phyloP scores from a whole-genome alignment of 2,797 vertebrate genomes.

The Falco rusticolus region DNA sequence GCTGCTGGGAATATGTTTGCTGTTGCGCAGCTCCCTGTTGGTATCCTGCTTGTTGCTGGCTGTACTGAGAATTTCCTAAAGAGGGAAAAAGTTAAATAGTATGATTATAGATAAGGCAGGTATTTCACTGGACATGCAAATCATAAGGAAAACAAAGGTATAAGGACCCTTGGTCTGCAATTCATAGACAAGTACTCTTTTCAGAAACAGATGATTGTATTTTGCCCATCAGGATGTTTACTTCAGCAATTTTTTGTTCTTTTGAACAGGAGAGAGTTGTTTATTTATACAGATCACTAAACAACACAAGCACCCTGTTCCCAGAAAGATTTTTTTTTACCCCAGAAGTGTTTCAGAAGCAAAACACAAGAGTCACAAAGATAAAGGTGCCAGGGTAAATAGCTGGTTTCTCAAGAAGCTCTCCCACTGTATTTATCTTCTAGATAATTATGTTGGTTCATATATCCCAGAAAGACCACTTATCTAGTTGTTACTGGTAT shows the following conservation, averaged over 20 bases:
- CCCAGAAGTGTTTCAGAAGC: background rate
- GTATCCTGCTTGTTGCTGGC: conserved; percentile 91
- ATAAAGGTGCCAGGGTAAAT: background rate
- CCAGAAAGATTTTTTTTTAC: background rate
- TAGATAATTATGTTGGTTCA: background rate
- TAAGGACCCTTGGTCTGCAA: background rate
- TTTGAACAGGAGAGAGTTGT: background rate
- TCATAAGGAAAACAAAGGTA: background rate
- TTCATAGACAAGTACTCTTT: background rate
- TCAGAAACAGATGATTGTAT: background rate
- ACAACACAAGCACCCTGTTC: background rate
- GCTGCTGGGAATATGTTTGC: conserved; percentile 89
- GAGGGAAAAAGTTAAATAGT: background rate
- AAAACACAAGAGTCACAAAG: background rate
- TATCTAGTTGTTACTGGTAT: background rate
- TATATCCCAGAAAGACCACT: background rate
- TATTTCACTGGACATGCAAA: background rate
- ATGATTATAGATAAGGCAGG: background rate
- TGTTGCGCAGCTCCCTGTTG: conserved; percentile 91
- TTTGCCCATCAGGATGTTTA: background rate
- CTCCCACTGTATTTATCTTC: background rate
- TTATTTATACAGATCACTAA: background rate
- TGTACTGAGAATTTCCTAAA: conserved; percentile 92
- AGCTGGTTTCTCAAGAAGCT: background rate
- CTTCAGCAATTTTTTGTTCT: background rate